Conservation (phyloP, 2,113 vertebrate species). For the Argyrosomus japonicus region DNA sequence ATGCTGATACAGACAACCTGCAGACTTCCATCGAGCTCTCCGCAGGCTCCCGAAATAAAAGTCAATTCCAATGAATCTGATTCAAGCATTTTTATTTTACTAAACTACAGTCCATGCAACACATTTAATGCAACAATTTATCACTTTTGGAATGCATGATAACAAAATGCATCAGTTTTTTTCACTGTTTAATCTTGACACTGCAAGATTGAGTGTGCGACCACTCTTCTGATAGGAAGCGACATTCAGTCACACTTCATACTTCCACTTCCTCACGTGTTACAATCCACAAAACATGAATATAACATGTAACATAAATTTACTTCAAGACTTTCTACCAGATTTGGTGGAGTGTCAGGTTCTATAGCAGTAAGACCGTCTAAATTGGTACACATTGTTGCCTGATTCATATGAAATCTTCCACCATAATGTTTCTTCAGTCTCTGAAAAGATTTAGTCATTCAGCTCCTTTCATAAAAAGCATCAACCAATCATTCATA, state of each 20-base stretch:
- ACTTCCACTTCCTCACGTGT: too few relatives aligned
- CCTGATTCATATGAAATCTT: background rate
- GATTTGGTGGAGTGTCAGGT: background rate
- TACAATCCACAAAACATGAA: too few relatives aligned
- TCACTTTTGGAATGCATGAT: background rate
- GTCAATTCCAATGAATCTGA: background rate
- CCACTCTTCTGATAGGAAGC: too few relatives aligned
- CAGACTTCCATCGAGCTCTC: background rate
- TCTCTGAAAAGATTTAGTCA: background rate
- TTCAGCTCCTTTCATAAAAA: background rate
- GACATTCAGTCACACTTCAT: too few relatives aligned
- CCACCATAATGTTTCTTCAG: background rate
- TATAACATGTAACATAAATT: too few relatives aligned
- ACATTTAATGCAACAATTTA: background rate
- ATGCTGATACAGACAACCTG: constrained; percentile 14
- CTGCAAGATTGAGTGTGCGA: too few relatives aligned
- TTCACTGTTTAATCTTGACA: too few relatives aligned
- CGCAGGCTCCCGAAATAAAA: background rate
- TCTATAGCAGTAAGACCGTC: background rate
- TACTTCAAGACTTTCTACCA: too few relatives aligned
- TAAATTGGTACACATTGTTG: background rate
- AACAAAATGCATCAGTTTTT: background rate
- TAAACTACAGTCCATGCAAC: background rate
- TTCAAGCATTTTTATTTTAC: constrained; percentile 11
- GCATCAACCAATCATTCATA: background rate